A percentile compares a stretch with the other conserved stretches of the same genome.
These are phyloP conservation scores for Okamejei kenojei DNA, from an alignment of 2,797 vertebrate genomes.

Conservation along the genomic window DNA sequence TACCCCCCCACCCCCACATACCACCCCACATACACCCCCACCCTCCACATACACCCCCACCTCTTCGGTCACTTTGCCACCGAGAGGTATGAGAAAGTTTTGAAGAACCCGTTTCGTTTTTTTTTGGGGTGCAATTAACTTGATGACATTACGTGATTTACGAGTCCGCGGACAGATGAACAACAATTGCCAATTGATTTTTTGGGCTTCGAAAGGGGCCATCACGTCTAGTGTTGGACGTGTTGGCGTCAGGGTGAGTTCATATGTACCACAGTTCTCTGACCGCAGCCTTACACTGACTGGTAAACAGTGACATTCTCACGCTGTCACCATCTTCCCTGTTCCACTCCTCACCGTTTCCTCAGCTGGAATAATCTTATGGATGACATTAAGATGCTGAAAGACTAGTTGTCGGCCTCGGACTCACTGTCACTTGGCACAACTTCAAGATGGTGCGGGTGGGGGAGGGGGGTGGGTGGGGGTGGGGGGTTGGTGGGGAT, in stretches of 20 bases:
- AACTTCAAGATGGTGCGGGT: too few species aligned
- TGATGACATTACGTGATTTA: not conserved
- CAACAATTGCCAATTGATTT: not conserved
- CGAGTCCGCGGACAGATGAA: not conserved
- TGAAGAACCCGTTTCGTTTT: not conserved
- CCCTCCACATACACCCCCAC: too few species aligned
- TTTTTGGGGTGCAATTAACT: not conserved
- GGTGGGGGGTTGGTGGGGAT: too few species aligned
- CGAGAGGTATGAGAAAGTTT: not conserved
- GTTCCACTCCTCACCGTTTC: not conserved
- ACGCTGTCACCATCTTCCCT: not conserved
- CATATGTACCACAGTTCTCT: not conserved
- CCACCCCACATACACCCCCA: too few species aligned
- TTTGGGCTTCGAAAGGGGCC: not conserved
- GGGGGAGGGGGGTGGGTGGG: too few species aligned
- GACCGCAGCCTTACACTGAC: too few species aligned
- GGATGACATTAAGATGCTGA: not conserved
- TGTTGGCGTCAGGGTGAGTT: too few species aligned
- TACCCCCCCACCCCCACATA: too few species aligned
- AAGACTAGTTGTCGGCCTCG: not conserved
- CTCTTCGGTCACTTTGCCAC: not conserved
- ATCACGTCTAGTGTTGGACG: not conserved
- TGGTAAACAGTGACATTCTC: not conserved
- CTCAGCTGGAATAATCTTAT: constrained; percentile 15
- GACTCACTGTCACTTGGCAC: not conserved